Evolutionary conservation across 35 echinoderm and acorn worm species (phyloP).

Genomic region (Chiridota heheva): DNA sequence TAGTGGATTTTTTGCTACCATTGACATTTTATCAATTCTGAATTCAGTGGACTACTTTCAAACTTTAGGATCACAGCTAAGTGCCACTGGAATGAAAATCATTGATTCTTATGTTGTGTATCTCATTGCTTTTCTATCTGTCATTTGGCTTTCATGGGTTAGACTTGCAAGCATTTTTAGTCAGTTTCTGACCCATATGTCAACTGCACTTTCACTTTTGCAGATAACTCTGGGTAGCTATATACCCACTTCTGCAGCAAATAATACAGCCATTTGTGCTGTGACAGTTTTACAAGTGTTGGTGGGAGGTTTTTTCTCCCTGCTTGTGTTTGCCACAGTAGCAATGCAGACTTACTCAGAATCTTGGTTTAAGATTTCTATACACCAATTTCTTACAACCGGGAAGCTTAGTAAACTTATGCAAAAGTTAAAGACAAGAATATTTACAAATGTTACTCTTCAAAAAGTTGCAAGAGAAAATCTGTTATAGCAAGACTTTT

Average conservation of each 20-base stretch:
- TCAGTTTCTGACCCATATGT: neutral
- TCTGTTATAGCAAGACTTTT: no score
- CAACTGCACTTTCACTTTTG: neutral
- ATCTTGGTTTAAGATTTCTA: no score
- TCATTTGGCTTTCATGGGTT: neutral
- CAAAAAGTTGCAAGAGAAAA: no score
- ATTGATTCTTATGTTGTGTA: neutral
- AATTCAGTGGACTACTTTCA: neutral
- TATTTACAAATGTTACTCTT: no score
- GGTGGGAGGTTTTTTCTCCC: neutral
- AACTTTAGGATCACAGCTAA: neutral
- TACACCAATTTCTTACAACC: no score
- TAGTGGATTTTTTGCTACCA: neutral
- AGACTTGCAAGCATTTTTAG: neutral
- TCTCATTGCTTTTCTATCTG: neutral
- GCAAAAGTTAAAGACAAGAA: no score
- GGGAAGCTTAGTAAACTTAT: no score
- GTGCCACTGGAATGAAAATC: neutral
- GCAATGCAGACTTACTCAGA: conserved; percentile 15
- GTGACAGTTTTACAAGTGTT: neutral
- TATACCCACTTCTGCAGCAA: neutral
- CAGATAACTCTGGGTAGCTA: neutral
- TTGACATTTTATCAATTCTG: neutral
- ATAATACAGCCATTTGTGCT: neutral
- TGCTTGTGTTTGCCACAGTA: conserved; percentile 2